These are phyloP conservation scores for Neocrepidodera transversa DNA, from an alignment of 2,888 invertebrate genomes.

Conservation along the genomic window DNA sequence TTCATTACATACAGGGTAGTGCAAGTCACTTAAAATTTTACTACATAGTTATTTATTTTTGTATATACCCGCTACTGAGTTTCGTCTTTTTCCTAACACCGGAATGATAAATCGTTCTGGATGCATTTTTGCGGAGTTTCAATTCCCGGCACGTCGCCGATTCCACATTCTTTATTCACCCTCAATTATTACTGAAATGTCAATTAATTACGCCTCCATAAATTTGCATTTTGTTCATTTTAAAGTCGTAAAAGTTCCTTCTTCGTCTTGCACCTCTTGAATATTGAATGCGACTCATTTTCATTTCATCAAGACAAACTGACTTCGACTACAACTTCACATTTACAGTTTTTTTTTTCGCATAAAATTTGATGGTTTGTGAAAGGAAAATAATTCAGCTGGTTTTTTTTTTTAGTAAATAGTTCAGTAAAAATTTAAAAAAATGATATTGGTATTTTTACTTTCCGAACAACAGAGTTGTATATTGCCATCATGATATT, in stretches of 20 bases:
- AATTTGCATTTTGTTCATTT: conserved; percentile 25
- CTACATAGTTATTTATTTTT: no score
- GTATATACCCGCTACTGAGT: background rate
- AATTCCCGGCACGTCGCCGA: conserved; percentile 21
- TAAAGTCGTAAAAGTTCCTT: conserved; percentile 6
- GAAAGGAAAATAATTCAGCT: background rate
- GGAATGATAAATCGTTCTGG: background rate
- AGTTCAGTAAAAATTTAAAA: no score
- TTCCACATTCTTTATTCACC: conserved; percentile 25
- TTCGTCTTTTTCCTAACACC: background rate
- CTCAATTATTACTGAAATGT: conserved; percentile 26
- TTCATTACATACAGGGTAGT: no score
- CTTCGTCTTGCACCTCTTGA: conserved; percentile 12
- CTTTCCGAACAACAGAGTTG: no score
- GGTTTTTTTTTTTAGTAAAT: background rate
- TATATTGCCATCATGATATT: no score
- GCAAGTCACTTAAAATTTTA: no score
- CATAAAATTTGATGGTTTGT: background rate
- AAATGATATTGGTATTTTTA: no score
- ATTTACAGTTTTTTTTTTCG: background rate
- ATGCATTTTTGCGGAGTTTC: conserved; percentile 9
- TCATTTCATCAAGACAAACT: conserved; percentile 3
- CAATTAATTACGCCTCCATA: conserved; percentile 24
- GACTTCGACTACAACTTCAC: background rate
- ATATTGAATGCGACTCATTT: conserved; percentile 16